A percentile compares a stretch with the other conserved stretches of the same genome.
Evolutionary conservation across 2,797 vertebrate species (phyloP).

Genomic region (Lepidocolaptes lacrymiger): DNA sequence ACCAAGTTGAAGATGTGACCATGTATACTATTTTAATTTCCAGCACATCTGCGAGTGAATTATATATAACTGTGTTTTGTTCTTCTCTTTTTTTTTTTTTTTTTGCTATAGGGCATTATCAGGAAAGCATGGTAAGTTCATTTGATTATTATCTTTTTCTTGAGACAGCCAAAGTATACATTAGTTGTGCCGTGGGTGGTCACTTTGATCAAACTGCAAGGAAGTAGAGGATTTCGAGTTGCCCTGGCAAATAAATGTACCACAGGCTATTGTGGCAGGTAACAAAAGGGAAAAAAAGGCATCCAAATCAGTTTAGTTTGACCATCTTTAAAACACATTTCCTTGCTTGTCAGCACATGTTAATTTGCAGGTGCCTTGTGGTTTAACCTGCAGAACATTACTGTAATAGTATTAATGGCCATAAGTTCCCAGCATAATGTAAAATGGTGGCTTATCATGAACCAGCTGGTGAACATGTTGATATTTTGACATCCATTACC

Average conservation of each 20-base stretch:
- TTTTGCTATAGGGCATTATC: constrained; percentile 87
- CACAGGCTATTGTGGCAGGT: neutral
- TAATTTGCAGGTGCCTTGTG: constrained; percentile 3
- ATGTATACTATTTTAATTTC: neutral
- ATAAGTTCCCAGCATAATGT: neutral
- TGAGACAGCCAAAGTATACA: neutral
- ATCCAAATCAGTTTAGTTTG: neutral
- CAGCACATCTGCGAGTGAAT: neutral
- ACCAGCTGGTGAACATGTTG: neutral
- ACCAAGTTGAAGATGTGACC: neutral
- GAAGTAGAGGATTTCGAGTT: neutral
- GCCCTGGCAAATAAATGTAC: neutral
- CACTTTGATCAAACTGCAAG: neutral
- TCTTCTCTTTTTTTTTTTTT: neutral
- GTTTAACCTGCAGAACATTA: neutral
- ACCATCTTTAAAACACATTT: constrained; percentile 16
- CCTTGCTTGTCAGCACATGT: neutral
- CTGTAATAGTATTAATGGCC: neutral
- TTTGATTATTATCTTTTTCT: constrained; percentile 5
- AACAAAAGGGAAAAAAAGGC: neutral
- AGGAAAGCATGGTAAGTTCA: constrained; percentile 90
- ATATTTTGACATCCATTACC: neutral
- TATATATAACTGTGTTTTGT: constrained; percentile 6
- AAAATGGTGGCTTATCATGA: neutral
- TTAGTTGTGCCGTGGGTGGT: neutral